phyloP scores from a whole-genome alignment of 2,113 vertebrate species.

The Nibea albiflora region DNA sequence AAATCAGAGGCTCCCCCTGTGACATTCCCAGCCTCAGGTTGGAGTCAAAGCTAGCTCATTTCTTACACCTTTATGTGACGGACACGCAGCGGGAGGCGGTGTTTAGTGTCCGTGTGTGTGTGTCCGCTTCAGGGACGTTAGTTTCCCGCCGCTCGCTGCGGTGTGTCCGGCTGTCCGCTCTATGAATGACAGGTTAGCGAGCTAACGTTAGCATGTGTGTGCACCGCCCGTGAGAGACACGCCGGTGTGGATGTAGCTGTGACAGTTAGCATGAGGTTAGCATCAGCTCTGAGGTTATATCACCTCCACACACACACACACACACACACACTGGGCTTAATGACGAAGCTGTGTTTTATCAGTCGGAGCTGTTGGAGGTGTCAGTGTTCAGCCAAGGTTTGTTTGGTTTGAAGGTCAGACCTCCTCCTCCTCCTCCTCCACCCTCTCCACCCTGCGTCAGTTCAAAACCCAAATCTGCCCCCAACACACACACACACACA shows the following conservation, averaged over 20 bases:
- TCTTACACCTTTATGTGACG: neutral
- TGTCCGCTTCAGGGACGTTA: neutral
- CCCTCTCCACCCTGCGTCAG: neutral
- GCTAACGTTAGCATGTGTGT: conserved; percentile 43
- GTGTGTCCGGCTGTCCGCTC: neutral
- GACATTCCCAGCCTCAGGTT: neutral
- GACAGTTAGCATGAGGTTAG: neutral
- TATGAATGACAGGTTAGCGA: conserved; percentile 51
- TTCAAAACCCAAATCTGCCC: neutral
- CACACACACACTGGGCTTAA: too few species aligned
- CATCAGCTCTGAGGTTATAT: neutral
- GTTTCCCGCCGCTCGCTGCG: fast-evolving
- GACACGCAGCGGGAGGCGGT: fast-evolving
- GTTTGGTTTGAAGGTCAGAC: conserved; percentile 62
- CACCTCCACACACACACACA: neutral
- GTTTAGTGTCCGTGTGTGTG: fast-evolving
- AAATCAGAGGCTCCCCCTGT: neutral
- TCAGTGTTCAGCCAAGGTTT: conserved; percentile 6
- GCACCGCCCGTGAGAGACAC: neutral
- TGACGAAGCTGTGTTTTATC: neutral
- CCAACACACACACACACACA: too few species aligned
- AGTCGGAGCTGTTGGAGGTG: neutral
- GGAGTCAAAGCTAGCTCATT: conserved; percentile 11
- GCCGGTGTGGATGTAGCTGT: neutral
- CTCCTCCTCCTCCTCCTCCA: neutral